Evolutionary conservation across 2,888 invertebrate species (phyloP).

Genomic region (Xanthorhoe designata): DNA sequence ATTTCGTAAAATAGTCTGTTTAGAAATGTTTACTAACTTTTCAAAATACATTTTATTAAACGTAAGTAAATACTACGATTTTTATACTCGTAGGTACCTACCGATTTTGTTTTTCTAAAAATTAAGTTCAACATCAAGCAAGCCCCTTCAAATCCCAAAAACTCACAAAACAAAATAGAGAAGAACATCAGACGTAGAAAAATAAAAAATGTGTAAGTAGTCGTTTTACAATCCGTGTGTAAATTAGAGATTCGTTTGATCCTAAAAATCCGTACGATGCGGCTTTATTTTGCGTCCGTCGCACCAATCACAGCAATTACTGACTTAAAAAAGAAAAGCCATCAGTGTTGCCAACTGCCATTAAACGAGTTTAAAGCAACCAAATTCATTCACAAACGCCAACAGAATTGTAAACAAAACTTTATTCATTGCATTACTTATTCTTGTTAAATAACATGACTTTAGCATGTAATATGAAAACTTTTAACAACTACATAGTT

Average conservation of each 20-base stretch:
- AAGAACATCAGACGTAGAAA: constrained; percentile 13
- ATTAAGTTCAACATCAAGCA: not conserved
- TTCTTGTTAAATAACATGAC: too few relatives aligned
- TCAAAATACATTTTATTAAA: too few relatives aligned
- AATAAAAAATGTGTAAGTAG: constrained; percentile 28
- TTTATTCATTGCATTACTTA: not conserved
- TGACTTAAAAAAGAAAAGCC: constrained; percentile 68
- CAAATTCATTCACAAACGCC: not conserved
- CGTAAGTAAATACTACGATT: too few relatives aligned
- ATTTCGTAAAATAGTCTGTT: too few relatives aligned
- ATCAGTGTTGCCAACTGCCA: constrained; percentile 40
- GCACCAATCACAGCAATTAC: constrained; percentile 80
- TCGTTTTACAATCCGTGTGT: constrained; percentile 61
- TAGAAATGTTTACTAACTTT: too few relatives aligned
- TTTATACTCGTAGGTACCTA: too few relatives aligned
- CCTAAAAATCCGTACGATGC: constrained; percentile 66
- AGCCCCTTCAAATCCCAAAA: not conserved
- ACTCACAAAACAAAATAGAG: constrained; percentile 14
- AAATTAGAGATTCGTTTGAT: constrained; percentile 61
- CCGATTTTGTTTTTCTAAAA: too few relatives aligned
- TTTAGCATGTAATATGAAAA: not conserved
- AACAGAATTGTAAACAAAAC: not conserved
- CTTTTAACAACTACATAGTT: not conserved
- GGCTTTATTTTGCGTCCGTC: constrained; percentile 69
- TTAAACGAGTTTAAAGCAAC: constrained; percentile 28